These are phyloP conservation scores for Diaperis boleti DNA, from an alignment of 2,888 invertebrate species.

Conservation along the genomic window DNA sequence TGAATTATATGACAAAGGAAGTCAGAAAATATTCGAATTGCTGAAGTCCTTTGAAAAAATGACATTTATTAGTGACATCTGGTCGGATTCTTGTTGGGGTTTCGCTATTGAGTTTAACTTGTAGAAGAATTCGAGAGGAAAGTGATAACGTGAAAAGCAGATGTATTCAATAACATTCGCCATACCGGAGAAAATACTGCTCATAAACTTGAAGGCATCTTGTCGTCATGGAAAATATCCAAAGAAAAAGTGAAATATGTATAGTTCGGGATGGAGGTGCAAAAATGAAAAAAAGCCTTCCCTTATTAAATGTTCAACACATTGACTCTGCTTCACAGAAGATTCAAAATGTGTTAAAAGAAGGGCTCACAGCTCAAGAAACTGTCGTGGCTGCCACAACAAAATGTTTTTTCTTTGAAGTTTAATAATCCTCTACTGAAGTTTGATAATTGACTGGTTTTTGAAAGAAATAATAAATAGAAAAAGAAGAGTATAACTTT, in stretches of 20 bases:
- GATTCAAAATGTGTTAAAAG: background rate
- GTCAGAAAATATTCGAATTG: too few species aligned
- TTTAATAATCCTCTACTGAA: background rate
- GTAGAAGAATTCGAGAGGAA: too few species aligned
- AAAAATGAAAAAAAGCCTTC: background rate
- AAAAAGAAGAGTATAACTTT: background rate
- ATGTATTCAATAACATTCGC: too few species aligned
- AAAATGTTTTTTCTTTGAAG: too few species aligned
- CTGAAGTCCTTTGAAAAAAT: too few species aligned
- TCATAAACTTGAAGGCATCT: background rate
- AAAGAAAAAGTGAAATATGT: background rate
- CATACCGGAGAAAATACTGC: too few species aligned
- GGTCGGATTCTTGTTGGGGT: too few species aligned
- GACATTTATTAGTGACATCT: too few species aligned
- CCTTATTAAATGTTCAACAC: background rate
- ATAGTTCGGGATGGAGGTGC: background rate
- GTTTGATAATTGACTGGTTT: background rate
- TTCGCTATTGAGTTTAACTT: too few species aligned
- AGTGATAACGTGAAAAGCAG: too few species aligned
- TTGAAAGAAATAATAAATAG: background rate
- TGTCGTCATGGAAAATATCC: background rate
- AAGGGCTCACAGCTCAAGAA: background rate
- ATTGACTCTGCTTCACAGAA: background rate
- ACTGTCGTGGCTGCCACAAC: too few species aligned
- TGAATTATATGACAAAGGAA: too few species aligned